Base-by-base conservation (phyloP, 2,113 vertebrate species). In the Rhegmatorhina hoffmannsi region DNA sequence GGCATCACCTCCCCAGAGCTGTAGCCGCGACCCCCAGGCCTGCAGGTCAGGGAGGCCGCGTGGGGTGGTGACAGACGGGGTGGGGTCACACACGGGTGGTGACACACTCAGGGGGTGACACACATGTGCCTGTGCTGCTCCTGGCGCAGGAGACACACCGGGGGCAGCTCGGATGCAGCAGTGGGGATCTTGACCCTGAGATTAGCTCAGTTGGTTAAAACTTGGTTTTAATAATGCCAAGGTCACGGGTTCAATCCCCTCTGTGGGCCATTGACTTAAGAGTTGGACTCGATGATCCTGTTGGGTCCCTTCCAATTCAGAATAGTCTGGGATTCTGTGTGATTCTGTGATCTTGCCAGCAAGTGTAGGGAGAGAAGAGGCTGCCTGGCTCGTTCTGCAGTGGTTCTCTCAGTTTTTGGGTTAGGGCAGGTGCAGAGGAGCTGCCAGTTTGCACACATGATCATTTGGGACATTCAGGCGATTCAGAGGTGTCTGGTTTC, bases 121-220 rank as follows among this genome's bases (percentile, higher is more conserved):
- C 40, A 40, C 40, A 40, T 12, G 40, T 40, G 40, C 40, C 40
- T 40, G 12, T 12, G 40, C 40, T 40, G 40, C 40, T 40, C 40
- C 40, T 40, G 40, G 12, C 12, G 12, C 40, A 40, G 40, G 40
- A 12, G 40, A 40, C 40, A 40, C 40, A 40, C 40, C 13, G 12
- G n/a, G n/a, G 31, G 11, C 17, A 2, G 7, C n/a, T 3, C 7
- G 29, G 0, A 0, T 23, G 40, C 55, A 6, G 29, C 12, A 10
- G 13, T 28, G 34, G 16, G 29, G 3, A 14, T 58, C 2, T 40
- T 40, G 40, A 40, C 40, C 40, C 40, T 13, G 40, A 40, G 40
- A 13, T 40, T 40, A 40, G 40, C 40, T 40, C 40, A 40, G 40
- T 13, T 40, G 40, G 40, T 40, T 40, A 40, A 40, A 40, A 40